Base-by-base conservation (phyloP, 2,888 invertebrate genomes). In the Drosophila kambysellisi region DNA sequence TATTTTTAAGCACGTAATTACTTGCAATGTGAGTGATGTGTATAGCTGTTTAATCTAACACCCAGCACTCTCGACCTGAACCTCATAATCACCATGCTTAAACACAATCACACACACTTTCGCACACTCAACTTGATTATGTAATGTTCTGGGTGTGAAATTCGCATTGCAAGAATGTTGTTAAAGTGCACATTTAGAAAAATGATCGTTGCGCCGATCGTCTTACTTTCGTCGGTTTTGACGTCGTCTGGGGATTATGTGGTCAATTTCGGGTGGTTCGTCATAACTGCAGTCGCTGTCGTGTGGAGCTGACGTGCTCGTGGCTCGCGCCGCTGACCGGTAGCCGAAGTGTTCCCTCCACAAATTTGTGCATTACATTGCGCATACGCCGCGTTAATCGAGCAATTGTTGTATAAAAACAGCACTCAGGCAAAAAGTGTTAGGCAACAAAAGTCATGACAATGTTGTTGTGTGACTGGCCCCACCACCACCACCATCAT, bases 331-430 rank as follows among this genome's bases (percentile, higher is more conserved):
- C 60, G 53, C 35, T 37, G 58, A 46, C 25, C 54, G 57, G 37
- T 37, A 37, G 50, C 35, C 32, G 9, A 72, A 43, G 43, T 65
- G 9, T 6, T 46, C 25, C 25, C 25, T 25, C 25, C 25, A 25
- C 25, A 25, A 9, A 60, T 39, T 35, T 70, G 46, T 30, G 43
- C 57, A 56, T 29, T 81, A 63, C 69, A 57, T 54, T 89, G 74
- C 78, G 82, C 83, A 82, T 73, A 82, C 83, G 86, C 52, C 60
- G 52, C 70, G 68, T 71, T 68, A 51, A 33, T 30, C 25, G 65
- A 60, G 63, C 85, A 74, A 83, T 75, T 83, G 79, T 86, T 88
- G 66, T 89, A 69, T 64, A 70, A 81, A 79, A 63, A 48, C 56
- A 57, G 51, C 35, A 12, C 43, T 48, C 61, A 50, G 25, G 30